Base-by-base conservation (phyloP, 2,113 vertebrate species). In the Catagonus wagneri region DNA sequence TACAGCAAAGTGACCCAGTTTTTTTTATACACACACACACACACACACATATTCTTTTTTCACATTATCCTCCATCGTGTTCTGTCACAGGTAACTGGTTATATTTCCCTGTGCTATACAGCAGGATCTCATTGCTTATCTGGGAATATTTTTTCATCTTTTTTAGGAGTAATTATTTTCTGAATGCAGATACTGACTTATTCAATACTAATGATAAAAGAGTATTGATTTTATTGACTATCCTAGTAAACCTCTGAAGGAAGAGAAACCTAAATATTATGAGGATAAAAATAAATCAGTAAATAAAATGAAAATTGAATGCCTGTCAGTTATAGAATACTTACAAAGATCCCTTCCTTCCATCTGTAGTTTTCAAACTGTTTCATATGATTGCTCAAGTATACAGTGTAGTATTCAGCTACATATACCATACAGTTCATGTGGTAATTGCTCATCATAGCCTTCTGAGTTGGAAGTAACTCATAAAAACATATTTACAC, bases 401-500 rank as follows among this genome's bases (percentile, higher is more conserved):
- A 74, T 22, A 60, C 54, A 44, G 4, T 72, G 4, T 83, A 72
- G 36, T n/a, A 6, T 44, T 74, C 29, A 44, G 15, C 69, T 61
- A 50, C 32, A 39, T 9, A 63, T 81, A 39, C 58, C 15, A 39
- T 81, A 44, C 58, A 83, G 19, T 61, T 83, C 44, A 44, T 44
- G 8, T 44, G 44, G 8, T 44, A 44, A 44, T 44, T 8, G 44
- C 44, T 44, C 4, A 44, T 44, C 44, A 65, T 44, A 54, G 32
- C 71, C 44, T 78, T 85, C 76, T 68, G 69, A 93, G 61, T 93
- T 93, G 72, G 32, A 76, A 93, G 34, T 78, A 54, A 86, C 20
- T 84, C 29, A 66, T 75, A 58, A 75, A 84, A 72, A 83, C 15
- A 44, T 92, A 52, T 85, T 86, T 86, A 66, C 89, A 98, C 52